phyloP scores from a whole-genome alignment of 2,797 vertebrate species.

The Tokudaia muenninki region DNA sequence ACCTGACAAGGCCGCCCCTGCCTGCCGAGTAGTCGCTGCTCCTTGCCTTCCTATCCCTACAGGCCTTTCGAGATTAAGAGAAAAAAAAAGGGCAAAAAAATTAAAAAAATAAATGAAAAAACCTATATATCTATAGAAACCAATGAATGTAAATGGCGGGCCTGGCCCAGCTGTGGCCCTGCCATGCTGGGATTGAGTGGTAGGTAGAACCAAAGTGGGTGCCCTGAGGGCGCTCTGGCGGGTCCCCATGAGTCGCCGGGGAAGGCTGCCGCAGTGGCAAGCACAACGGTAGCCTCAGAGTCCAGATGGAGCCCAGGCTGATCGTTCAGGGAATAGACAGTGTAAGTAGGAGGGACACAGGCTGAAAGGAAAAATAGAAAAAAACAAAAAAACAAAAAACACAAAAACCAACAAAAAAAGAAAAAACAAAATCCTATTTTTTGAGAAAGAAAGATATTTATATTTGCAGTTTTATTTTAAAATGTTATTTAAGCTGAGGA shows the following conservation, averaged over 20 bases:
- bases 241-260: background rate
- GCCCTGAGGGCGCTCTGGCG: background rate
- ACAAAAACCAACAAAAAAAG: conserved; percentile 48
- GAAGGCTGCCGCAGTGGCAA: background rate
- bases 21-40: conserved; percentile 11
- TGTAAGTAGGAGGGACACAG: conserved; percentile 37
- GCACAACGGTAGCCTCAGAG: background rate
- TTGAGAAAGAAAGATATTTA: conserved; percentile 86
- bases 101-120: background rate
- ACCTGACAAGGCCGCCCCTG: background rate
- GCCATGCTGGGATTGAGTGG: background rate
- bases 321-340: background rate
- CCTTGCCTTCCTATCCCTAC: conserved; percentile 38
- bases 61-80: conserved; percentile 72
- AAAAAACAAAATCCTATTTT: conserved; percentile 79
- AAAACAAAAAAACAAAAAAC: conserved; percentile 39
- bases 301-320: background rate
- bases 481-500: conserved; percentile 86
- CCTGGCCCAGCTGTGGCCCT: conserved; percentile 1
- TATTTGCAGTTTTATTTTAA: conserved; percentile 86
- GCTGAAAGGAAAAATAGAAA: conserved; percentile 49
- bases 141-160: conserved; percentile 81
- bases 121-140: conserved; percentile 44
- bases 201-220: conserved; percentile 59
- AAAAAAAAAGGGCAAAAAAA: background rate